phyloP scores from a whole-genome alignment of 2,113 vertebrate genomes.

The Salminus brasiliensis region DNA sequence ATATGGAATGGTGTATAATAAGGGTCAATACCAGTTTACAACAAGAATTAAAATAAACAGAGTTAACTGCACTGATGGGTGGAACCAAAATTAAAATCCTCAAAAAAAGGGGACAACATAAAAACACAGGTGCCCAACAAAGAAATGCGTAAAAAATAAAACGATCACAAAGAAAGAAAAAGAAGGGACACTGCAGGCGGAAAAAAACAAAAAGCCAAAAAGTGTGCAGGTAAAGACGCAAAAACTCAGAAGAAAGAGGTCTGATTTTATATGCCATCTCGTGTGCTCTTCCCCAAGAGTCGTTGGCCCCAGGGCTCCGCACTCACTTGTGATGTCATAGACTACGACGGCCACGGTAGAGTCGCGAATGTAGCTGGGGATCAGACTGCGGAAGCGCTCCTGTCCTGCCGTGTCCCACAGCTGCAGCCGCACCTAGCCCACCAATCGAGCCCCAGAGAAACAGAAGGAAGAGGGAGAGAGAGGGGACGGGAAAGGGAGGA shows the following conservation, averaged over 20 bases:
- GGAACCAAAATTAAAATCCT: not conserved
- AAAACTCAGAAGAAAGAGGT: not conserved
- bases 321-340: conserved; percentile 96
- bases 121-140: not conserved
- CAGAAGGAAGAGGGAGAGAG: conserved; percentile 64
- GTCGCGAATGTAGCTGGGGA: conserved; percentile 95
- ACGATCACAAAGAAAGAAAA: not conserved
- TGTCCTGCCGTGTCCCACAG: conserved; percentile 93
- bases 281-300: conserved; percentile 19
- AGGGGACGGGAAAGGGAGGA: conserved; percentile 35
- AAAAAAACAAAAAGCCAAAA: not conserved
- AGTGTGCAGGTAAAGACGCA: not conserved
- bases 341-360: conserved; percentile 93
- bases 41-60: no score
- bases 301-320: conserved; percentile 75
- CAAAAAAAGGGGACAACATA: not conserved
- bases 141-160: conserved; percentile 2
- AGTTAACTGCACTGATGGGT: no score
- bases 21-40: no score
- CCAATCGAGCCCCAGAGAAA: conserved; percentile 79
- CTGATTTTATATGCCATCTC: conserved; percentile 26
- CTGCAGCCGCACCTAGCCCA: conserved; percentile 91
- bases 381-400: conserved; percentile 93
- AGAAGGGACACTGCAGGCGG: not conserved
- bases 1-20: no score